Evolutionary conservation across 1,140 invertebrate species (phyloP), one percentile per base, ranked within the genome.

Genomic region (Pseudobourletiella spinata): DNA sequence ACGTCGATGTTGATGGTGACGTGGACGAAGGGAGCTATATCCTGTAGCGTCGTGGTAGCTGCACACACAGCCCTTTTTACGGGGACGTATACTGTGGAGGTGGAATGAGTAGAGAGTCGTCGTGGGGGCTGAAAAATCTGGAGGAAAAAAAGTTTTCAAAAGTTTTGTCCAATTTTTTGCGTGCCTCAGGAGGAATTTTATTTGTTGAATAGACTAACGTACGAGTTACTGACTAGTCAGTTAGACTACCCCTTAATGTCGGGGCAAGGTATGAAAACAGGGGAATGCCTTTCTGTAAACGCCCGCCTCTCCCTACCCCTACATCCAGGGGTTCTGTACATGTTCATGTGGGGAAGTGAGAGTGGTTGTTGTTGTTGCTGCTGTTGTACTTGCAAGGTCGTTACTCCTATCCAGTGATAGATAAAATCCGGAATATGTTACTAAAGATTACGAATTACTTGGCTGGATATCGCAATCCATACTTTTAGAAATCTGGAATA

Each of bases 141-240:
- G 32, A 57, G 44, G n/a, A 26, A 54, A 64, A 56, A 64, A 64
- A 56, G 48, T 64, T 64, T 48, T 44, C 57, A 64, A 59, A 64
- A 64, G 63, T 64, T 64, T 59, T 64, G 63, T 64, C 57, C 63
- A 64, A 64, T 64, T 64, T 64, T 64, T 64, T 56, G 63, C 63
- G 57, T 64, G 63, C 63, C 63, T 64, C 57, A 59, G 63, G 57
- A 64, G 63, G 57, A 64, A 64, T 64, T 64, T 64, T 64, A 64
- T 59, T 64, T 64, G 51, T 39, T 64, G 57, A 64, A 64, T 59
- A 64, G 63, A 63, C 55, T 56, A 50, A 42, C 29, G 51, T 30
- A 44, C 25, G 61, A 59, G 51, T 59, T 55, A 59, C 39, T 24
- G 39, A 55, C 50, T 42, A 54, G 20, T 61, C 48, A 46, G 43